These are phyloP conservation scores for Planiliza haematocheilus DNA, from an alignment of 2,113 vertebrate genomes.

Conservation along the genomic window DNA sequence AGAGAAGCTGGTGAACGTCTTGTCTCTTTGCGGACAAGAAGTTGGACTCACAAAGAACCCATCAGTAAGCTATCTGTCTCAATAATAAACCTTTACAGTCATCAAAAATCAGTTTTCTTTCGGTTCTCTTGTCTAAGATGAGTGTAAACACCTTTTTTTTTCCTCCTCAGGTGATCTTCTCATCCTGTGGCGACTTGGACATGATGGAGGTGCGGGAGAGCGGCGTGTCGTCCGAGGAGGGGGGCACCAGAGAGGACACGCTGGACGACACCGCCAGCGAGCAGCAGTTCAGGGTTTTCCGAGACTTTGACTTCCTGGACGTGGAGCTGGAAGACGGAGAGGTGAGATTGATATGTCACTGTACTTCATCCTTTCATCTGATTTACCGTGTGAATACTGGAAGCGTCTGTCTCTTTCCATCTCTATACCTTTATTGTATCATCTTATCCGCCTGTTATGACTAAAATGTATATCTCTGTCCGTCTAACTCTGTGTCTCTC, in stretches of 20 bases:
- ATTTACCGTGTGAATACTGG: not conserved
- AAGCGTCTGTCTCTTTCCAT: constrained; percentile 20
- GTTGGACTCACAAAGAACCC: constrained; percentile 98
- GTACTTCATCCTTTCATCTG: not conserved
- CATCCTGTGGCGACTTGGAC: constrained; percentile 97
- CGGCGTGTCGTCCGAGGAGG: constrained; percentile 95
- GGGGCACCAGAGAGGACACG: constrained; percentile 92
- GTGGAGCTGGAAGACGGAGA: constrained; percentile 99
- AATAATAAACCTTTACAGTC: not conserved
- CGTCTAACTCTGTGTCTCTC: constrained; percentile 74
- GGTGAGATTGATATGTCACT: constrained; percentile 78
- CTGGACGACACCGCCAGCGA: constrained; percentile 97
- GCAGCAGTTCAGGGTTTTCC: constrained; percentile 98
- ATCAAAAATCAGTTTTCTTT: too few species aligned
- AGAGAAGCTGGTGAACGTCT: constrained; percentile 97
- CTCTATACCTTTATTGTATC: not conserved
- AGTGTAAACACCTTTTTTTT: not conserved
- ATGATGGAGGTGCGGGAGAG: constrained; percentile 96
- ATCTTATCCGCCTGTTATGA: constrained; percentile 38
- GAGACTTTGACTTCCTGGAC: constrained; percentile 98
- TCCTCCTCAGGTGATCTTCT: constrained; percentile 93
- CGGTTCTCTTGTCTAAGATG: not conserved
- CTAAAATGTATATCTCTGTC: constrained; percentile 66
- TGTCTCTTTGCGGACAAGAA: constrained; percentile 97
- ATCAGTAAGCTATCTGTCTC: constrained; percentile 87